Base-by-base conservation (phyloP, 1,140 invertebrate genomes). In the Drosophila bipectinata region DNA sequence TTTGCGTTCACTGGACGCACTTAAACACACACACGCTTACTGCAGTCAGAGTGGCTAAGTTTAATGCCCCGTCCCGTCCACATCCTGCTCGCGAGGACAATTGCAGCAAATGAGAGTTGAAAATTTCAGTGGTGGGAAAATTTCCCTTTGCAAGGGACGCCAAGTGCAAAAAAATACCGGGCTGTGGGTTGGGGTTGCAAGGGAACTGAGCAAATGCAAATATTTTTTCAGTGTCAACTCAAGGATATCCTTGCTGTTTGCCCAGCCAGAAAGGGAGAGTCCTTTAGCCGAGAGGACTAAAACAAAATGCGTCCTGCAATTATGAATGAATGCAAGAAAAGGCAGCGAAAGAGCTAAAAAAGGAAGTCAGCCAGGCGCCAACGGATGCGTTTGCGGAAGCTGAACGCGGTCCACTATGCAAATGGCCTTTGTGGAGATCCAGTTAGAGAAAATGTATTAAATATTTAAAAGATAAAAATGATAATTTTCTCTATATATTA, bases 241-340 rank as follows among this genome's bases (percentile, higher is more conserved):
- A 87, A 85, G 81, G 81, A 87, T 85, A 81, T 85, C 81, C 81
- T 81, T 85, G 73, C 69, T 84, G 80, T 80, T 84, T 84, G 80
- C 75, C 54, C 53, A 82, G 52, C 59, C 39, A 68, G 44, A 24
- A 26, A 24, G 32, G 58, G 9, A 62, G 15, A 37, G 41, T 14
- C 10, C 1, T 18, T 45, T 32, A 37, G 49, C 30, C 32, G 45
- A 67, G 45, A 52, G 61, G 51, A 54, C 79, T 72, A 81, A 82
- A 82, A 54, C 59, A 66, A 81, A 81, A 66, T 85, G 81, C 82
- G 82, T 87, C 82, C 81, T 78, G 81, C 82, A 85, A 85, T 85
- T 85, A 85, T 82, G 82, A 78, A 82, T 77, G 82, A 81, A 87
- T 71, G 51, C 62, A 37, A 37, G 34, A 37, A 64, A 48, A 73